phyloP scores from a whole-genome alignment of 1,140 invertebrate genomes.

The Diorhabda elongata region DNA sequence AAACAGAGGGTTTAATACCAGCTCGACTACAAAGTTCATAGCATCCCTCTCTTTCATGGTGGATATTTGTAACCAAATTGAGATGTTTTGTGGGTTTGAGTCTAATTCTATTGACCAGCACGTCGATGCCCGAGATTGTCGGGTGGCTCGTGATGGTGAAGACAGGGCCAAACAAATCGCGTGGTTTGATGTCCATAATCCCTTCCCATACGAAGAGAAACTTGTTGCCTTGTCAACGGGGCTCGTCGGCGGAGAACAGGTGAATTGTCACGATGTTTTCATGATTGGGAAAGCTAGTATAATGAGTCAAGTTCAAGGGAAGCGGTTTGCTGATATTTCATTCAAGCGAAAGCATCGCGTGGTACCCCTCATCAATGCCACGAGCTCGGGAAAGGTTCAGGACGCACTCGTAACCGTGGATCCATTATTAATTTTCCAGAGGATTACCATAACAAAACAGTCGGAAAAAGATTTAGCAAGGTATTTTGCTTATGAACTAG shows the following conservation, averaged over 20 bases:
- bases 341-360: not conserved
- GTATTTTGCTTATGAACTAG: not conserved
- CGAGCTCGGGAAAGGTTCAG: not conserved
- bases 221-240: conserved; percentile 44
- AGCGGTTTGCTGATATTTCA: not conserved
- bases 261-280: not conserved
- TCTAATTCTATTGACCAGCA: conserved; percentile 46
- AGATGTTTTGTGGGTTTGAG: conserved; percentile 38
- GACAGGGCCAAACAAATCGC: conserved; percentile 40
- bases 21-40: conserved; percentile 43
- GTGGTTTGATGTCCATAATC: conserved; percentile 42
- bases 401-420: not conserved
- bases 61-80: conserved; percentile 38
- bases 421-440: not conserved
- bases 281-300: not conserved
- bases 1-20: conserved; percentile 42
- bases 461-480: not conserved
- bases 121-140: conserved; percentile 43
- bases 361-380: not conserved
- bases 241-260: not conserved
- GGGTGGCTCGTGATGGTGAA: conserved; percentile 42
- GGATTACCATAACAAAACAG: not conserved
- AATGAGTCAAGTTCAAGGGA: not conserved
- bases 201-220: conserved; percentile 34
- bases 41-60: conserved; percentile 37